Conservation (phyloP, 1,140 invertebrate species). For the Latrodectus geometricus region DNA sequence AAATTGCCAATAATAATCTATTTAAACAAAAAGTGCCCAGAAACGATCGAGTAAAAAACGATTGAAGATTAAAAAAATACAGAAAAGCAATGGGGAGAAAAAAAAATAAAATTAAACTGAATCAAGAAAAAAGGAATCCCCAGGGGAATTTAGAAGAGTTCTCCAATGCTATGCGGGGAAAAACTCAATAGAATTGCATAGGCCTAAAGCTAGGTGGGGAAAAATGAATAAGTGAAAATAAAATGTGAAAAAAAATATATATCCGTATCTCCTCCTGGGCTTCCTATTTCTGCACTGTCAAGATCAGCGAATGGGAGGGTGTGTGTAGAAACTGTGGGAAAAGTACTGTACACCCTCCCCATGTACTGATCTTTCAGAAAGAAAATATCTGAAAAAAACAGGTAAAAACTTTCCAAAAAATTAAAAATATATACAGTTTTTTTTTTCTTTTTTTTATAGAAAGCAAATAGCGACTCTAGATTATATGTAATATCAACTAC, state of each 20-base stretch:
- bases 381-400: no score
- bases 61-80: conserved; percentile 1
- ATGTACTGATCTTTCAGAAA: not conserved
- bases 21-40: conserved; percentile 48
- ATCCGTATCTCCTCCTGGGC: conserved; percentile 26
- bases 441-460: no score
- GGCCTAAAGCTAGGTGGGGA: conserved; percentile 51
- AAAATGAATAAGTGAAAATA: conserved; percentile 11
- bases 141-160: conserved; percentile 31
- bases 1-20: conserved; percentile 56
- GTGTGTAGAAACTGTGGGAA: not conserved
- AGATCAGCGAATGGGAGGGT: conserved; percentile 29
- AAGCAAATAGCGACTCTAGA: no score
- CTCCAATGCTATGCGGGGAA: not conserved
- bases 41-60: conserved; percentile 42
- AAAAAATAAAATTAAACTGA: conserved; percentile 1
- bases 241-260: conserved; percentile 14
- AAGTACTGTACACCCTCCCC: conserved; percentile 16
- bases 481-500: no score
- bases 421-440: no score
- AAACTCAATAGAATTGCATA: conserved; percentile 44
- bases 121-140: conserved; percentile 29
- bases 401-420: no score
- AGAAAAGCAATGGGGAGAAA: not conserved
- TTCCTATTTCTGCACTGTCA: conserved; percentile 43